Base-by-base conservation (phyloP, 2,797 vertebrate genomes). In the Cygnus olor region DNA sequence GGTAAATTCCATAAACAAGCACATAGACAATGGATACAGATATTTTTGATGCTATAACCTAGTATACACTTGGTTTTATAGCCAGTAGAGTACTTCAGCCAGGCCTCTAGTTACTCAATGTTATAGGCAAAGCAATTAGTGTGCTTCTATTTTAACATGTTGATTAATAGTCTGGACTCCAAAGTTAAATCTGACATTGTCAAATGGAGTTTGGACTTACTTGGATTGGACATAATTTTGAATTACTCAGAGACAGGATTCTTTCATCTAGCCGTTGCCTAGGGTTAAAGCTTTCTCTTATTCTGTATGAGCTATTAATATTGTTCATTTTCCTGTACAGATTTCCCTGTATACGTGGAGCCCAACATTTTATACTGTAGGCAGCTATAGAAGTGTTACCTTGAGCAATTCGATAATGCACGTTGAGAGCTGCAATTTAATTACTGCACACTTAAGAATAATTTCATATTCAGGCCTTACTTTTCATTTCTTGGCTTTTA, bases 321-420 rank as follows among this genome's bases (percentile, higher is more conserved):
- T 54, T 56, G 14, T 66, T 94, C 14, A 40, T 88, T 87, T 92
- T 82, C 56, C 42, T 72, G 14, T 56, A 18, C 11, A 56, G 42
- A 63, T 27, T 91, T 85, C 42, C 38, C 83, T 85, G 71, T 58
- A 22, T 76, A 44, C 11, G 72, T 76, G 66, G 61, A 90, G 88
- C 42, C 24, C 74, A 94, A 44, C 19, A n/a, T 81, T 94, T 84
- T 78, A 13, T 81, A 32, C 72, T 85, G 28, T 72, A 83, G 77
- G 45, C 70, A 81, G 45, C 79, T 94, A 56, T 11, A 66, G 77
- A 86, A 94, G 34, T 56, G 51, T 90, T 94, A 86, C 72, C 47
- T 58, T 84, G 51, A 88, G 24, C 4, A 2, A 79, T 72, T 91
- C 80, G 44, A 5, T 86, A 95, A 91, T 81, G 85, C 77, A 66